Evolutionary conservation across 2,888 invertebrate genomes (phyloP), one percentile per base, ranked within the genome.

Genomic region (Pyrrhia umbra): DNA sequence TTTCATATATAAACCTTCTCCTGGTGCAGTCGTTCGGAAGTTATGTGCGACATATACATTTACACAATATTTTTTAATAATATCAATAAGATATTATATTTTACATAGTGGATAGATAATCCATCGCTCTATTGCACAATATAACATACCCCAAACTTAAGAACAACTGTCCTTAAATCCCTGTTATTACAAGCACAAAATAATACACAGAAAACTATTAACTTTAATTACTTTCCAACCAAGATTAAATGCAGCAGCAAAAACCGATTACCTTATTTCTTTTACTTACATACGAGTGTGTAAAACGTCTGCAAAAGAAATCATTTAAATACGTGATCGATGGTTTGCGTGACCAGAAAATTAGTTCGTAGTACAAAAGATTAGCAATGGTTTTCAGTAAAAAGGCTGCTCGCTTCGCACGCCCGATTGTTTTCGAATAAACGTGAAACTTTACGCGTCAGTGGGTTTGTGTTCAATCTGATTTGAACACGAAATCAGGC

Each of bases 251-350:
- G 39, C 39, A 15, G 68, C 34, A 69, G 34, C 51, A 18, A 69
- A 42, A 27, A 57, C n/a, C 16, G n/a, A 50, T 18, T 49, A n/a
- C 21, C 25, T 42, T 18, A 47, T 37, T 16, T 6, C 16, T 34
- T 34, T 5, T 25, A 45, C 21, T 37, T 30, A 21, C 21, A 23
- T 18, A 42, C 37, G 20, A 51, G 10, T 42, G 23, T 73, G 43
- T 61, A 57, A 54, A 73, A 61, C 21, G 54, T 52, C 50, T 30
- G 30, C 50, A 40, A 63, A 58, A 68, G 63, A 74, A 68, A 68
- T 21, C 50, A 71, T 72, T 72, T 72, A 74, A 74, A 74, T 72
- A 74, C 63, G 25, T 63, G 75, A 74, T 72, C 75, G 71, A 72
- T 63, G 63, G 46, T 51, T 72, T 68, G 69, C 71, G 75, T 72